Evolutionary conservation across 2,113 vertebrate species (phyloP).

Genomic region (Connochaetes taurinus): DNA sequence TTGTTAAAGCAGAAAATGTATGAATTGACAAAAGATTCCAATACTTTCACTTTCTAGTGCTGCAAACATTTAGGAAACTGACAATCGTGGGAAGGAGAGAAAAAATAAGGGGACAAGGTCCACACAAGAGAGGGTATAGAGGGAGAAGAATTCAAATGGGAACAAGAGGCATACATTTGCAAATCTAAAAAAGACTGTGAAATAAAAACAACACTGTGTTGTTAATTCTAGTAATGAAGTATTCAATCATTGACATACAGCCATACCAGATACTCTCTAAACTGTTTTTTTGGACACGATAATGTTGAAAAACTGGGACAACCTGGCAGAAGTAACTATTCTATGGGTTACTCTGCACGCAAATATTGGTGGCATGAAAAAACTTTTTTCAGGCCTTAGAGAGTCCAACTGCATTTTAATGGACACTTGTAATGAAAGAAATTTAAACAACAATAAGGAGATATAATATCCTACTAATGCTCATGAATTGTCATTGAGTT

Average conservation of each 20-base stretch:
- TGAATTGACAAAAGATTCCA: slow-evolving; percentile 60
- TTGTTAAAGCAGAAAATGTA: slow-evolving; percentile 33
- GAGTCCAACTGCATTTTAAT: background rate
- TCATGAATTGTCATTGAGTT: background rate
- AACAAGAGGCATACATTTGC: background rate
- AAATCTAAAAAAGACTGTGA: background rate
- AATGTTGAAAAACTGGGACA: background rate
- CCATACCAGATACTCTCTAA: background rate
- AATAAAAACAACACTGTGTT: slow-evolving; percentile 11
- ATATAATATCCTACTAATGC: background rate
- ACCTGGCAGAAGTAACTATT: background rate
- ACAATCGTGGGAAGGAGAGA: slow-evolving; percentile 68
- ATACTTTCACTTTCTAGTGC: slow-evolving; percentile 37
- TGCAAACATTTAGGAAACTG: slow-evolving; percentile 50
- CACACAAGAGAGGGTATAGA: background rate
- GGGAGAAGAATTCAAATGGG: slow-evolving; percentile 20
- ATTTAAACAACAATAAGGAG: background rate
- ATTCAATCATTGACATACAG: background rate
- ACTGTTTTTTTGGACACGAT: background rate
- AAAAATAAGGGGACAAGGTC: slow-evolving; percentile 21
- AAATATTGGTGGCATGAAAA: background rate
- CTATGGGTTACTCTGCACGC: background rate
- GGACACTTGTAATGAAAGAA: background rate
- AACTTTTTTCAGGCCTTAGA: background rate
- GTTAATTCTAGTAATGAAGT: background rate